These are phyloP conservation scores for Neria commutata DNA, from an alignment of 2,888 invertebrate genomes.

Conservation along the genomic window DNA sequence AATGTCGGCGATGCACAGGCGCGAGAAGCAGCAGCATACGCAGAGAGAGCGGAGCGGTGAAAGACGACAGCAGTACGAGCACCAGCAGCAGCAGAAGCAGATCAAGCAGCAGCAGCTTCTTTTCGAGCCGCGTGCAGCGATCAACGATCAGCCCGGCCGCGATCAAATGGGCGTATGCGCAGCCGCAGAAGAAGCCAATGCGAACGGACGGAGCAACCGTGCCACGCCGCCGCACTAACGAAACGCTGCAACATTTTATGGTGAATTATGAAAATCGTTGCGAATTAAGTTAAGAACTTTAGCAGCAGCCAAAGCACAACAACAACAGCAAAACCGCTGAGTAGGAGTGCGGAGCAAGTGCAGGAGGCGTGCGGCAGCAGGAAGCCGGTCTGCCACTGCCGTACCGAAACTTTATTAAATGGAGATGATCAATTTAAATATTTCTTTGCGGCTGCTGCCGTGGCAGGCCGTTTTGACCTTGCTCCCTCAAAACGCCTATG, in stretches of 20 bases:
- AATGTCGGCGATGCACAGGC: not conserved
- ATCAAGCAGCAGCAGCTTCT: not conserved
- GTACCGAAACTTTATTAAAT: constrained; percentile 53
- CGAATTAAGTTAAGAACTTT: constrained; percentile 53
- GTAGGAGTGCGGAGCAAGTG: not conserved
- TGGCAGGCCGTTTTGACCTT: constrained; percentile 22
- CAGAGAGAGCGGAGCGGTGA: not conserved
- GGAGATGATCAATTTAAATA: constrained; percentile 62
- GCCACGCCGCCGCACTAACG: constrained; percentile 14
- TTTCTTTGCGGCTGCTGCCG: constrained; percentile 32
- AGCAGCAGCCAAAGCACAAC: constrained; percentile 23
- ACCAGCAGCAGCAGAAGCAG: constrained; percentile 1
- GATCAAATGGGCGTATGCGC: constrained; percentile 5
- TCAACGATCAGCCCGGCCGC: not conserved
- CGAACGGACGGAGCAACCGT: constrained; percentile 13
- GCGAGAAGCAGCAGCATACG: constrained; percentile 33
- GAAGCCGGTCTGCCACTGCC: constrained; percentile 10
- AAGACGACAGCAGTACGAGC: not conserved
- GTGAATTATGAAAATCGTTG: constrained; percentile 60
- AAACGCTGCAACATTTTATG: constrained; percentile 31
- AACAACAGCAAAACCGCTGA: constrained; percentile 20
- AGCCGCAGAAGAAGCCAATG: constrained; percentile 5
- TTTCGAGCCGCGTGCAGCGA: not conserved
- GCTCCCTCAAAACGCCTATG: constrained; percentile 22
- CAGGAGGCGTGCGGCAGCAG: constrained; percentile 12